phyloP scores from a whole-genome alignment of 64 coral and sea anemone species.

The Pocillopora damicornis region DNA sequence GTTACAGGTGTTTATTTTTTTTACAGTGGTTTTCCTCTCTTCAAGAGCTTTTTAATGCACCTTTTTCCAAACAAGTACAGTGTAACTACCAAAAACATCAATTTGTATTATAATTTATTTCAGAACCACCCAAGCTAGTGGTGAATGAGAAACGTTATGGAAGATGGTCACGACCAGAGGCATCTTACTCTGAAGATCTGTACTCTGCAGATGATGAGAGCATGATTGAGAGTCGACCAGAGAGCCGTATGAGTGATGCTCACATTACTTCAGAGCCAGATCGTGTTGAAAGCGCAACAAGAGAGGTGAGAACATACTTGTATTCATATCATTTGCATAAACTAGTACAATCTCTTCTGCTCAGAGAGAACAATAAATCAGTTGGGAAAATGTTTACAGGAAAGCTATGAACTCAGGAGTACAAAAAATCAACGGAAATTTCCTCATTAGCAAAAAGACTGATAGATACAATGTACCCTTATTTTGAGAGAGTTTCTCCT shows the following conservation, averaged over 20 bases:
- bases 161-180: slow-evolving; percentile 81
- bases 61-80: neutral
- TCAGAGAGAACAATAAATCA: too few species aligned
- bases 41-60: neutral
- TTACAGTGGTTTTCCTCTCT: neutral
- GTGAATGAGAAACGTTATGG: slow-evolving; percentile 97
- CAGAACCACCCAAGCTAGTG: slow-evolving; percentile 94
- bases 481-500: too few species aligned
- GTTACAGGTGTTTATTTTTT: slow-evolving; percentile 42
- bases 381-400: too few species aligned
- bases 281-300: slow-evolving; percentile 12
- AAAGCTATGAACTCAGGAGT: too few species aligned
- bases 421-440: too few species aligned
- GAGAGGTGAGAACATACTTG: neutral
- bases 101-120: neutral
- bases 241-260: slow-evolving; percentile 52
- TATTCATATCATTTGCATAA: too few species aligned
- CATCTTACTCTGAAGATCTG: slow-evolving; percentile 78
- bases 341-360: too few species aligned
- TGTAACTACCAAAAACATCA: too few species aligned
- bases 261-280: slow-evolving; percentile 54
- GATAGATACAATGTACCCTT: too few species aligned
- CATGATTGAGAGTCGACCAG: slow-evolving; percentile 69
- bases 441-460: too few species aligned
- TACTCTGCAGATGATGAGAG: slow-evolving; percentile 97